These are phyloP conservation scores for Sinelater perroti DNA, from an alignment of 2,888 invertebrate species.

Conservation along the genomic window DNA sequence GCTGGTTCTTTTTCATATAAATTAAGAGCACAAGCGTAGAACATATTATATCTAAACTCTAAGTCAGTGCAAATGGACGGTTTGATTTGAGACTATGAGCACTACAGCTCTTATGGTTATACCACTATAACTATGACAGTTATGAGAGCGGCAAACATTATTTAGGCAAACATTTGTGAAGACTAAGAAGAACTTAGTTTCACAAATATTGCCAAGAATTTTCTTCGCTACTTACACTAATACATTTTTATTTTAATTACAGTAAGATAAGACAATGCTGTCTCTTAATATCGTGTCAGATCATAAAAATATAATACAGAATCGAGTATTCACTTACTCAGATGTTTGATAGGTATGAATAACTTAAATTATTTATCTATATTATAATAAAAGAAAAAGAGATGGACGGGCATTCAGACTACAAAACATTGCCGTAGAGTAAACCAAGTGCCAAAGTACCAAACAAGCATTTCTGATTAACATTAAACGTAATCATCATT, in stretches of 20 bases:
- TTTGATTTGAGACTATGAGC: slow-evolving; percentile 55
- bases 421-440: slow-evolving; percentile 5
- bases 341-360: neutral
- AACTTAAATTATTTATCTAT: too few species aligned
- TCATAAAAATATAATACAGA: slow-evolving; percentile 26
- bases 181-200: neutral
- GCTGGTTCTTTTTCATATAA: slow-evolving; percentile 15
- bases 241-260: slow-evolving; percentile 32
- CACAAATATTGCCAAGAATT: slow-evolving; percentile 21
- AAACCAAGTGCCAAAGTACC: too few species aligned
- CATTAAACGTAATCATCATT: too few species aligned
- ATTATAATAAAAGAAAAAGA: slow-evolving; percentile 1
- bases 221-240: slow-evolving; percentile 31
- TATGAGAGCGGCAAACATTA: slow-evolving; percentile 7
- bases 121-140: slow-evolving; percentile 20
- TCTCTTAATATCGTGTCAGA: slow-evolving; percentile 23
- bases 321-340: slow-evolving; percentile 1
- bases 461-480: too few species aligned
- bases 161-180: slow-evolving; percentile 1
- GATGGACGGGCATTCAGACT: slow-evolving; percentile 15
- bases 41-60: slow-evolving; percentile 30
- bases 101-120: slow-evolving; percentile 30
- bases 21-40: slow-evolving; percentile 21
- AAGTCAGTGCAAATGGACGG: slow-evolving; percentile 55
- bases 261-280: slow-evolving; percentile 19